Percentiles rank a stretch among this genome's conserved stretches.
phyloP scores from a whole-genome alignment of 2,113 vertebrate genomes.

The Kryptolebias marmoratus region DNA sequence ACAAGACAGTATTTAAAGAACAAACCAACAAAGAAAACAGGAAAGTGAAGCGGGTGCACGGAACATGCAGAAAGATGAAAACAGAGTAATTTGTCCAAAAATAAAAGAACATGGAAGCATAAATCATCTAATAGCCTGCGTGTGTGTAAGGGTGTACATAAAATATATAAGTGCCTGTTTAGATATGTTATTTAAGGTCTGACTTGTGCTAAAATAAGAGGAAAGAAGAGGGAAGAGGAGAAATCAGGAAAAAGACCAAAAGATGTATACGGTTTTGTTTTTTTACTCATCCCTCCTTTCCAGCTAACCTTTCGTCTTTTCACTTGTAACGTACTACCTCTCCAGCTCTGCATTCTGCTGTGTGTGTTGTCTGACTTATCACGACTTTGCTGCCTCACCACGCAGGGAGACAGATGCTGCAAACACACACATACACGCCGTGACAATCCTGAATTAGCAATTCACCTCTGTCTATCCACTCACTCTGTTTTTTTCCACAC shows the following conservation, averaged over 20 bases:
- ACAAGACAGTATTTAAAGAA: conserved; percentile 5
- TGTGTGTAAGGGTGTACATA: conserved; percentile 27
- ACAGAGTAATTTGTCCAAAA: conserved; percentile 62
- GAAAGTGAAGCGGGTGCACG: background rate
- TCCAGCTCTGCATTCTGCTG: conserved; percentile 18
- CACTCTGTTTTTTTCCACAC: background rate
- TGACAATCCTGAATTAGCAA: conserved; percentile 1
- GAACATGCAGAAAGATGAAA: conserved; percentile 15
- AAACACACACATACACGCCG: conserved; percentile 2
- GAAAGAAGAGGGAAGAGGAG: background rate
- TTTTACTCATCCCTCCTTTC: conserved; percentile 17
- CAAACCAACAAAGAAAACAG: background rate
- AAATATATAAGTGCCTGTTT: conserved; percentile 32
- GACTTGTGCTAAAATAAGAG: conserved; percentile 41
- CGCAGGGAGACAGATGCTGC: conserved; percentile 31
- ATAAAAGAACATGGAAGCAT: conserved; percentile 62
- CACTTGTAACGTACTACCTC: conserved; percentile 28
- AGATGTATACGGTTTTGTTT: background rate
- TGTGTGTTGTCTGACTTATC: conserved; percentile 57
- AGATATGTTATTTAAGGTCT: conserved; percentile 31
- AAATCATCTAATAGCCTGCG: conserved; percentile 63
- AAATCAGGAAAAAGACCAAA: conserved; percentile 21
- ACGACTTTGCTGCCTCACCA: conserved; percentile 51
- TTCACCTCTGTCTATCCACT: background rate
- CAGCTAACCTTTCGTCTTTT: conserved; percentile 9